A percentile compares a stretch with the other conserved stretches of the same genome.
Evolutionary conservation across 2,113 vertebrate species (phyloP).

Genomic region (Suricata suricatta): DNA sequence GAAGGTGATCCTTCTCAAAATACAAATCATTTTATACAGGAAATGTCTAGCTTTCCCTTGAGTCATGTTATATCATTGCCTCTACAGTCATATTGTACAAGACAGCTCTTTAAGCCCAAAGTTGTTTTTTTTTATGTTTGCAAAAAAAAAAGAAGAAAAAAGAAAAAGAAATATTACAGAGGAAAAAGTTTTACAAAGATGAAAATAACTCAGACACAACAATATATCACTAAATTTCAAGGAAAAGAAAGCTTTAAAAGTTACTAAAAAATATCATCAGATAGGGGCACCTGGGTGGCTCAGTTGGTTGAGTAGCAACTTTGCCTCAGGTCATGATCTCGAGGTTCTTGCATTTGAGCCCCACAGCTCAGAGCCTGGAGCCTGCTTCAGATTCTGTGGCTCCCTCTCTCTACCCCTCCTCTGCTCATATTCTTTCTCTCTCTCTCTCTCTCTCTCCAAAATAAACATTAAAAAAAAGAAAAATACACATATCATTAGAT

Average conservation of each 20-base stretch:
- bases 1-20: conserved; percentile 16
- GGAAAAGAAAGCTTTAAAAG: conserved; percentile 27
- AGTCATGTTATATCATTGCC: neutral
- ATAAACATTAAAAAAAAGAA: no score
- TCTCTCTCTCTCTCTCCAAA: no score
- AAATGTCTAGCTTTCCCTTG: neutral
- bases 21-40: neutral
- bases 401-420: no score
- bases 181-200: neutral
- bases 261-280: neutral
- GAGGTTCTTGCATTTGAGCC: no score
- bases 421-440: no score
- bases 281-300: neutral
- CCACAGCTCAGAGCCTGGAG: no score
- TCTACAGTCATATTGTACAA: neutral
- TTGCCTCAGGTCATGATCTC: no score
- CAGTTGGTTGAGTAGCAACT: no score
- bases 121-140: neutral
- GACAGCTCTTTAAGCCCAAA: neutral
- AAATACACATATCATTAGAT: neutral
- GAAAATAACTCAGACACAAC: conserved; percentile 2
- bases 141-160: neutral
- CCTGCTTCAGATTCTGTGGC: no score
- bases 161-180: neutral
- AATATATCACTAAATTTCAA: neutral